A percentile compares a stretch with the other conserved stretches of the same genome.
phyloP scores from a whole-genome alignment of 2,888 invertebrate genomes.

The Lymantria dispar region DNA sequence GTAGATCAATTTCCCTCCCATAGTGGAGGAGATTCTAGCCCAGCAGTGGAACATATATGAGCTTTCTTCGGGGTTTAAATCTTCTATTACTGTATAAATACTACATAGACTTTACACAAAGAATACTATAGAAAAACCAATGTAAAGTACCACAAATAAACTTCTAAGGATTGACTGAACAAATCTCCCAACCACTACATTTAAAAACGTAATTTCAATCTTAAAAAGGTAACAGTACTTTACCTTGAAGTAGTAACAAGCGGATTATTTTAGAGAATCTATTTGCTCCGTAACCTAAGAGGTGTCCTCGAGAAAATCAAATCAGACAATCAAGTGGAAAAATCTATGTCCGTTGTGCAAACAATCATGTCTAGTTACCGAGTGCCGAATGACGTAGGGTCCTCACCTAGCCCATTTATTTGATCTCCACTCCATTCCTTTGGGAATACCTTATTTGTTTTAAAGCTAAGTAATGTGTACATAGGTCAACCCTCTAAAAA shows the following conservation, averaged over 20 bases:
- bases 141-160: background rate
- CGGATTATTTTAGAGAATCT: slow-evolving; percentile 47
- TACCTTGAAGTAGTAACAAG: slow-evolving; percentile 21
- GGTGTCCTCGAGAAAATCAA: slow-evolving; percentile 72
- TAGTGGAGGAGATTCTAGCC: too few relatives aligned
- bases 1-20: too few relatives aligned
- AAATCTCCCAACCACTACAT: background rate
- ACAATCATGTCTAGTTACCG: slow-evolving; percentile 80
- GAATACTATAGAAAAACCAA: too few relatives aligned
- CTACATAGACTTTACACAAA: too few relatives aligned
- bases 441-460: slow-evolving; percentile 73
- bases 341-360: slow-evolving; percentile 78
- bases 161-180: background rate
- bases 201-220: slow-evolving; percentile 11
- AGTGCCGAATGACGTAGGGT: slow-evolving; percentile 66
- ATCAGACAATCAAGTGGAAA: slow-evolving; percentile 83
- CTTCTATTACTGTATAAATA: too few relatives aligned
- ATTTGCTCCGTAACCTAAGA: slow-evolving; percentile 56
- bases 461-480: slow-evolving; percentile 82
- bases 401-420: slow-evolving; percentile 61
- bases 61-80: too few relatives aligned
- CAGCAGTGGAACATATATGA: too few relatives aligned
- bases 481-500: slow-evolving; percentile 80
- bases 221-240: slow-evolving; percentile 18
- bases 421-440: slow-evolving; percentile 52